phyloP scores from a whole-genome alignment of 1,140 invertebrate species.

The Orius insidiosus region DNA sequence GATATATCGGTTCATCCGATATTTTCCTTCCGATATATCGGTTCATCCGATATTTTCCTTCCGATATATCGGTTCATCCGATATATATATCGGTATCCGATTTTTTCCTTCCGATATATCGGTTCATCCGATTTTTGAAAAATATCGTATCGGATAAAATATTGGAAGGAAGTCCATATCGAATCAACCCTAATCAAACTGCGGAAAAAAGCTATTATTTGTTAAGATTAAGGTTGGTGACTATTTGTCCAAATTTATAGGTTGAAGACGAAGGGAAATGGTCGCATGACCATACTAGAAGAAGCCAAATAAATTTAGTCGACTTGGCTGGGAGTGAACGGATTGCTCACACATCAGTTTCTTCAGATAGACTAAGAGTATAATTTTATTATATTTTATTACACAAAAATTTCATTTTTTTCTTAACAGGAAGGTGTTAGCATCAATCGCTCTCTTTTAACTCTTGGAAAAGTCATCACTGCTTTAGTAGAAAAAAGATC shows the following conservation, averaged over 20 bases:
- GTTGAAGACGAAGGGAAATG: slow-evolving; percentile 19
- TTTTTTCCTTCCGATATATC: no score
- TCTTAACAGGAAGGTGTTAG: slow-evolving; percentile 52
- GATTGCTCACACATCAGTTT: slow-evolving; percentile 42
- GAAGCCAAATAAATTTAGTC: slow-evolving; percentile 66
- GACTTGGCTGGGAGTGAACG: slow-evolving; percentile 77
- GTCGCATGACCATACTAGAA: slow-evolving; percentile 24
- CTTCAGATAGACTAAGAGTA: slow-evolving; percentile 51
- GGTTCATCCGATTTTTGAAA: no score
- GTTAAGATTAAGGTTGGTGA: no score
- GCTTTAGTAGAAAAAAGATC: slow-evolving; percentile 38
- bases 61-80: no score
- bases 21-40: no score
- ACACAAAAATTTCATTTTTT: slow-evolving; percentile 1
- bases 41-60: no score
- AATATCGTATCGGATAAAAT: no score
- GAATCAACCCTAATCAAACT: no score
- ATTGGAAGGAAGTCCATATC: no score
- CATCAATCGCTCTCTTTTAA: slow-evolving; percentile 63
- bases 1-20: no score
- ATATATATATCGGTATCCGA: slow-evolving; percentile 5
- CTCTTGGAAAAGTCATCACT: slow-evolving; percentile 66
- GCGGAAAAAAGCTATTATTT: no score
- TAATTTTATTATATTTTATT: not conserved
- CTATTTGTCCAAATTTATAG: no score